Base-by-base conservation (phyloP, 2,888 invertebrate genomes). In the Beris morrisii region DNA sequence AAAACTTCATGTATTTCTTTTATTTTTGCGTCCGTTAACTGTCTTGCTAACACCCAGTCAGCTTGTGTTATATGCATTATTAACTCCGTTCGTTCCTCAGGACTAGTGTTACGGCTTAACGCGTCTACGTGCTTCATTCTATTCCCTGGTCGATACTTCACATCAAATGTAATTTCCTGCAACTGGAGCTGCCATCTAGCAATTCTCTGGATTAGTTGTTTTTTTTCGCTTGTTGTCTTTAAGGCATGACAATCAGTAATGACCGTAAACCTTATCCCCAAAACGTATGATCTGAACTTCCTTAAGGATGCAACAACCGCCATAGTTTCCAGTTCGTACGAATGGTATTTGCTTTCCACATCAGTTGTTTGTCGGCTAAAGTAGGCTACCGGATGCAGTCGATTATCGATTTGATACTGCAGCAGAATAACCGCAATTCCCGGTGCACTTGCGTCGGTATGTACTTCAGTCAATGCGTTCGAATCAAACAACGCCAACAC, bases 241-340 rank as follows among this genome's bases (percentile, higher is more conserved):
- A 54, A 30, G n/a, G 9, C 54, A n/a, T 54, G 22, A 11, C 54
- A 54, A n/a, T 54, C 54, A 3, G 54, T 54, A 9, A 54, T 30
- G 5, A 54, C 54, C 5, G 30, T 31, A 11, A 54, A 54, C 30
- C 4, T 4, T 2, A 54, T 54, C 0, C 54, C 31, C 11, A 54
- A 11, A 4, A 54, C 5, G 15, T 50, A 50, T 50, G 13, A 7
- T 13, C 50, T n/a, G 15, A 50, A n/a, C 9, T 54, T 30, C 11
- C 30, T 54, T 3, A 54, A 30, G 4, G 28, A 9, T 31, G 22
- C 54, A 4, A 54, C 54, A 11, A 54, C 54, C 0, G 75, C 75
- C 13, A 78, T 55, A 5, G 74, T 73, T 71, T 78, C 75, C 3
- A 78, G 64, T 53, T 77, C 75, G 67, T 74, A 75, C 52, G 74